These are phyloP conservation scores for Drosophila cracens DNA, from an alignment of 2,888 invertebrate genomes.

Conservation along the genomic window DNA sequence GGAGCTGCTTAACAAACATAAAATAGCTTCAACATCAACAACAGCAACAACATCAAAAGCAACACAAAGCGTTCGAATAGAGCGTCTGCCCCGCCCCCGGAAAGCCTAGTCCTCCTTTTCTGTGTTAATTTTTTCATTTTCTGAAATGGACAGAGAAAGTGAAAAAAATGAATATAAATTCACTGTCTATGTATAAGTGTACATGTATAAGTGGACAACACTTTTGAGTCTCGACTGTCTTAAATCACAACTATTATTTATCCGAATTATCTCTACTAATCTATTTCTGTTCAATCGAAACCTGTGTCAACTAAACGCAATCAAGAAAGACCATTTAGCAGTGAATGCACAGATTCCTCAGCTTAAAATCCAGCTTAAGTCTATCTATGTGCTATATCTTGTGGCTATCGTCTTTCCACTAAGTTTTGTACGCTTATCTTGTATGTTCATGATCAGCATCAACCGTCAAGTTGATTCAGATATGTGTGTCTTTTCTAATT, in stretches of 20 bases:
- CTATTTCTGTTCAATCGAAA: neutral
- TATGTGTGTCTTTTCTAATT: neutral
- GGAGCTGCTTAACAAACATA: slow-evolving; percentile 1
- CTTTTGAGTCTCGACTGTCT: neutral
- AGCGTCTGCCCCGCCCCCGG: neutral
- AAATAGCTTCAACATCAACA: neutral
- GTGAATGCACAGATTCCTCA: neutral
- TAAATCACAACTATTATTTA: neutral
- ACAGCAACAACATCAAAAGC: slow-evolving; percentile 4
- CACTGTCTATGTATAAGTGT: slow-evolving; percentile 23
- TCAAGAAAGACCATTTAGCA: neutral
- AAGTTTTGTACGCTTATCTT: neutral
- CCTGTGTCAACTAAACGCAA: neutral
- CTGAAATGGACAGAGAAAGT: slow-evolving; percentile 60
- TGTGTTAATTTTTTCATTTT: slow-evolving; percentile 3
- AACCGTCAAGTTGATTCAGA: neutral
- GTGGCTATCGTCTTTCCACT: neutral
- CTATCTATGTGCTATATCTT: no score
- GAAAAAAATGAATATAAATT: slow-evolving; percentile 74
- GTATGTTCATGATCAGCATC: neutral
- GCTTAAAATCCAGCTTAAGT: no score
- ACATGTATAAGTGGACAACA: slow-evolving; percentile 31
- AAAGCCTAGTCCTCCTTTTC: neutral
- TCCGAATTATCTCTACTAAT: neutral
- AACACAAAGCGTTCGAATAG: slow-evolving; percentile 33